Evolutionary conservation across 2,797 vertebrate species (phyloP).

Genomic region (Tarsius wallacei): DNA sequence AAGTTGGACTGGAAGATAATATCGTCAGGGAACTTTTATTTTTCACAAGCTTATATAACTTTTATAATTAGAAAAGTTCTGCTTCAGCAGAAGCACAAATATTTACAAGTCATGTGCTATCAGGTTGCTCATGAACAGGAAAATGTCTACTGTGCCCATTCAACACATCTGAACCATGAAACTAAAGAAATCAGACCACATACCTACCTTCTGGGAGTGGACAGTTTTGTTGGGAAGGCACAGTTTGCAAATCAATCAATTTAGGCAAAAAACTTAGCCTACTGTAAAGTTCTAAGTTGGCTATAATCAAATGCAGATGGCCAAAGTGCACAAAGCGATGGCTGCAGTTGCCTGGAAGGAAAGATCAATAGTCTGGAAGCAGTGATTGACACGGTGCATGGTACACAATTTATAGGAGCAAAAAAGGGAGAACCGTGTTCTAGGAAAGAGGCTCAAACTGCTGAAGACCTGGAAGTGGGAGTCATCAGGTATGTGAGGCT

Average conservation of each 20-base stretch:
- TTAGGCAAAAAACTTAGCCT: neutral
- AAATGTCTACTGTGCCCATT: neutral
- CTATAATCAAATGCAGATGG: neutral
- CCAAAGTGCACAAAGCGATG: neutral
- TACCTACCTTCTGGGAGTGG: neutral
- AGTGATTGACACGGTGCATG: neutral
- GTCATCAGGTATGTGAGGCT: neutral
- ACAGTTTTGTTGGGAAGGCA: neutral
- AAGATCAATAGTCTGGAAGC: neutral
- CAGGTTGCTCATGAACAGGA: conserved; percentile 4
- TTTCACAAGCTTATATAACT: conserved; percentile 30
- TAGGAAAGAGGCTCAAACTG: neutral
- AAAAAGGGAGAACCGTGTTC: neutral
- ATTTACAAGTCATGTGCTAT: conserved; percentile 22
- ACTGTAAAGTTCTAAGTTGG: neutral
- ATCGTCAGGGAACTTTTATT: neutral
- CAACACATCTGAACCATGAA: conserved; percentile 14
- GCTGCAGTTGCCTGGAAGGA: neutral
- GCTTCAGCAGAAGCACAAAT: conserved; percentile 28
- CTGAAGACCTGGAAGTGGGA: neutral
- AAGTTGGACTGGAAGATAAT: neutral
- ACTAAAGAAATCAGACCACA: conserved; percentile 23
- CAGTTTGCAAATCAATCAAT: conserved; percentile 38
- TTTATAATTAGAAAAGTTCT: conserved; percentile 40
- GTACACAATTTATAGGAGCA: neutral